Evolutionary conservation across 1,140 invertebrate genomes (phyloP).

Genomic region (Lamellibrachia luymesi): DNA sequence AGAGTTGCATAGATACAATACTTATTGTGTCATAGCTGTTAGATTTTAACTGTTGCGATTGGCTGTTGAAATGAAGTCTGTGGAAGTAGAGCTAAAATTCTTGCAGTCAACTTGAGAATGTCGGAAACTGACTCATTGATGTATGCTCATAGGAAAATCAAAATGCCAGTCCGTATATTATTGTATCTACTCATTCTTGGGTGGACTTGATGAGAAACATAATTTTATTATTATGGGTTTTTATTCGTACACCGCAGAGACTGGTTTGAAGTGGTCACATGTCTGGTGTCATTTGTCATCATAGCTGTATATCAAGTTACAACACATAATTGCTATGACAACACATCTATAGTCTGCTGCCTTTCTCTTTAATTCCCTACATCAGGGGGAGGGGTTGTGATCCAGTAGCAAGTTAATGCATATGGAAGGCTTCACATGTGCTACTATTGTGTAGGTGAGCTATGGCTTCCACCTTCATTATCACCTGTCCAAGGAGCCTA

Average conservation of each 20-base stretch:
- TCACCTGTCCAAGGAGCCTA: no score
- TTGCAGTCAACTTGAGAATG: neutral
- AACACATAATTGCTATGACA: neutral
- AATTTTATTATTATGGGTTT: neutral
- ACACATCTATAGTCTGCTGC: neutral
- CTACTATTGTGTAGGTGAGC: no score
- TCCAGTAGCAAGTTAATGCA: neutral
- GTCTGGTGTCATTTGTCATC: neutral
- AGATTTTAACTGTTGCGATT: no score
- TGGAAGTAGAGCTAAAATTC: neutral
- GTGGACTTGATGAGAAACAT: neutral
- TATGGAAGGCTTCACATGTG: neutral
- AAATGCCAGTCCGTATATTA: neutral
- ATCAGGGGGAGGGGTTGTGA: neutral
- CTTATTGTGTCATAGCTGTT: no score
- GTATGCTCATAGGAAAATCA: neutral
- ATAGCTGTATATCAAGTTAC: neutral
- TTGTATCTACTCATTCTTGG: neutral
- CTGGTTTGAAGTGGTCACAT: neutral
- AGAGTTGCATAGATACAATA: no score
- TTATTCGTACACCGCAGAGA: neutral
- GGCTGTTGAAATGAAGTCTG: no score
- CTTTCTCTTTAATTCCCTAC: neutral
- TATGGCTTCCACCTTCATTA: no score
- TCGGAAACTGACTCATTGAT: neutral